A percentile compares a stretch with the other conserved stretches of the same genome.
Conservation (phyloP, 2,888 invertebrate genomes). For the Drosophila subquinaria region DNA sequence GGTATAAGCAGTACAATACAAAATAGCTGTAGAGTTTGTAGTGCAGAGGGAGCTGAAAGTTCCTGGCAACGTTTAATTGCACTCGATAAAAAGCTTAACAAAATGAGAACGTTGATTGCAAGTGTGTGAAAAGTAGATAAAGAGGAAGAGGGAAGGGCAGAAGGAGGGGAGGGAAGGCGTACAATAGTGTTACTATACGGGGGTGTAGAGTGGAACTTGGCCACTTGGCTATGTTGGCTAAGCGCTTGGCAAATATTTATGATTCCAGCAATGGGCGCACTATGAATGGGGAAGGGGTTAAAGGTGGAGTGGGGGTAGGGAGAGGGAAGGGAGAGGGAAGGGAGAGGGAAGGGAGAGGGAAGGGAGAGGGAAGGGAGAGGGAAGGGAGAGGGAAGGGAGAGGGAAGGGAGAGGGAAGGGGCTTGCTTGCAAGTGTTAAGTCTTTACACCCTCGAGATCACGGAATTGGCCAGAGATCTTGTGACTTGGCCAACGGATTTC, state of each 20-base stretch:
- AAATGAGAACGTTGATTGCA: slow-evolving; percentile 53
- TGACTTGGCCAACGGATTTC: slow-evolving; percentile 43
- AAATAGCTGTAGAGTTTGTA: neutral
- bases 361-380: neutral
- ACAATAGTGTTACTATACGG: neutral
- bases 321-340: neutral
- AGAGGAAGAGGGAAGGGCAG: neutral
- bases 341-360: neutral
- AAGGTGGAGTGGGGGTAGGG: neutral
- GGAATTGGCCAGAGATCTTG: slow-evolving; percentile 37
- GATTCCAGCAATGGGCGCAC: slow-evolving; percentile 37
- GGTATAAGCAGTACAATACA: neutral
- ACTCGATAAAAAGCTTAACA: slow-evolving; percentile 51
- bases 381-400: neutral
- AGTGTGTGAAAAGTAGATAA: slow-evolving; percentile 27
- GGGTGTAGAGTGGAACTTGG: slow-evolving; percentile 2
- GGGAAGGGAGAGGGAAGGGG: neutral
- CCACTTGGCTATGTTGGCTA: slow-evolving; percentile 47
- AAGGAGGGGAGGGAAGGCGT: neutral
- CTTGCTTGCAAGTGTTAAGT: slow-evolving; percentile 14
- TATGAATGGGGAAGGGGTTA: neutral
- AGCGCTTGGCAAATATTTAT: slow-evolving; percentile 59
- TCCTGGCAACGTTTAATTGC: slow-evolving; percentile 55
- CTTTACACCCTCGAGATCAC: slow-evolving; percentile 39
- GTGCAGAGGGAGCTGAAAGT: neutral